These are phyloP conservation scores for Natator depressus DNA, from an alignment of 2,113 vertebrate genomes.

Conservation along the genomic window DNA sequence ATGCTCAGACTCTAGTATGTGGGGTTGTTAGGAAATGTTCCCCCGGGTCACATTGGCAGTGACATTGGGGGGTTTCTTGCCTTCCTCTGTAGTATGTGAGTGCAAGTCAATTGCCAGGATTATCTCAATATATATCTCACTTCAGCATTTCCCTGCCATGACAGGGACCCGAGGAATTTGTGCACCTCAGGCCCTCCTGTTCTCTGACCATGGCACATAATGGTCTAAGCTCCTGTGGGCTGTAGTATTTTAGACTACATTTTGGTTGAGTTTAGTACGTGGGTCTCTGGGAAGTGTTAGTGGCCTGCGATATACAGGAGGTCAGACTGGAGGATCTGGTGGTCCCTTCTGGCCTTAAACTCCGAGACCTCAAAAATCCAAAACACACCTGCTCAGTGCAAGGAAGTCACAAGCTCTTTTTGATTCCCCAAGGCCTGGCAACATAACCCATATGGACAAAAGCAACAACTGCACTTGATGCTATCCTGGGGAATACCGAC, in stretches of 20 bases:
- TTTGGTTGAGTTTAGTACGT: too few species aligned
- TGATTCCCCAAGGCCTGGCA: not conserved
- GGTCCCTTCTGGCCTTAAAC: not conserved
- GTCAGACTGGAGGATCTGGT: not conserved
- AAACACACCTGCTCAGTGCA: not conserved
- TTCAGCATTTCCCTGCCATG: not conserved
- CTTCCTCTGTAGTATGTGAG: not conserved
- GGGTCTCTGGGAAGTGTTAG: not conserved
- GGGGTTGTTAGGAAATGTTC: not conserved
- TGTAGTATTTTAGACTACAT: not conserved
- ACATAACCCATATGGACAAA: not conserved
- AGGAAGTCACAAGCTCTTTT: not conserved
- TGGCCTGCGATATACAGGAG: not conserved
- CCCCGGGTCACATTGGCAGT: not conserved
- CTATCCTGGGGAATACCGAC: not conserved
- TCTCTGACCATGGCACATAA: not conserved
- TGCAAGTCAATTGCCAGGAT: not conserved
- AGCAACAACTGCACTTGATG: not conserved
- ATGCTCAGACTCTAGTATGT: not conserved
- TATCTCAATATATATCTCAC: too few species aligned
- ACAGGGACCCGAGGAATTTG: not conserved
- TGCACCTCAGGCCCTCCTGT: not conserved
- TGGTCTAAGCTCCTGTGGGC: not conserved
- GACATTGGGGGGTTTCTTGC: fast-evolving
- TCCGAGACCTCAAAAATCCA: not conserved